Percentiles rank a stretch among this genome's conserved stretches.
phyloP scores from a whole-genome alignment of 2,888 invertebrate genomes.

The Calliphora vomitoria region DNA sequence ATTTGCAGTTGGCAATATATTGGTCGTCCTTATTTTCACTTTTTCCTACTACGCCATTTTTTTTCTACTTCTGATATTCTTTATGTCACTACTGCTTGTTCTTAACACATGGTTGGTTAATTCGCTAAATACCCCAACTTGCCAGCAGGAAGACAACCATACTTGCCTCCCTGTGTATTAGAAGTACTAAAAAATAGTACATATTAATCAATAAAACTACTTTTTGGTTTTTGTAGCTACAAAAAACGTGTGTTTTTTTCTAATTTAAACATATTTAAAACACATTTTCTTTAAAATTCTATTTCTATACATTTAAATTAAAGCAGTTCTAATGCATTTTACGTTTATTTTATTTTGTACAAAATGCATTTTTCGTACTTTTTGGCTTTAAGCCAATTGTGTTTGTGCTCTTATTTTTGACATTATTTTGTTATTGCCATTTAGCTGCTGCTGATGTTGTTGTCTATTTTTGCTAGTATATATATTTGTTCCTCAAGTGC shows the following conservation, averaged over 20 bases:
- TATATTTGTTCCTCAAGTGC: conserved; percentile 63
- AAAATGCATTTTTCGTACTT: conserved; percentile 57
- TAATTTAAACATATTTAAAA: not conserved
- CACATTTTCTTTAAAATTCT: conserved; percentile 34
- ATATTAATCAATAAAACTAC: conserved; percentile 5
- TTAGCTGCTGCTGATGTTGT: conserved; percentile 38
- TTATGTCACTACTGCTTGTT: not conserved
- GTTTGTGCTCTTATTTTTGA: conserved; percentile 72
- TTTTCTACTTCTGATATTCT: conserved; percentile 16
- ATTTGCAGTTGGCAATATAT: conserved; percentile 55
- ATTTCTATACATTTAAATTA: not conserved
- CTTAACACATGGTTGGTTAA: conserved; percentile 3
- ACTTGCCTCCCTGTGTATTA: no score
- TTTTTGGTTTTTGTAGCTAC: not conserved
- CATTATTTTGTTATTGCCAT: conserved; percentile 70
- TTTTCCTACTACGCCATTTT: conserved; percentile 47
- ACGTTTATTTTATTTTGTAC: not conserved
- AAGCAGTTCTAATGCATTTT: conserved; percentile 41
- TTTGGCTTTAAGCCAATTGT: conserved; percentile 71
- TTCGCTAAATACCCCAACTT: not conserved
- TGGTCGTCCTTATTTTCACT: conserved; percentile 67
- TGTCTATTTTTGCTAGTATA: conserved; percentile 61
- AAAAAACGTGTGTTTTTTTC: not conserved
- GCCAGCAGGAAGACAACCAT: no score
- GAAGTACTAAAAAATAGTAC: not conserved